These are phyloP conservation scores for Heloderma charlesbogerti DNA, from an alignment of 2,113 vertebrate genomes.

Conservation along the genomic window DNA sequence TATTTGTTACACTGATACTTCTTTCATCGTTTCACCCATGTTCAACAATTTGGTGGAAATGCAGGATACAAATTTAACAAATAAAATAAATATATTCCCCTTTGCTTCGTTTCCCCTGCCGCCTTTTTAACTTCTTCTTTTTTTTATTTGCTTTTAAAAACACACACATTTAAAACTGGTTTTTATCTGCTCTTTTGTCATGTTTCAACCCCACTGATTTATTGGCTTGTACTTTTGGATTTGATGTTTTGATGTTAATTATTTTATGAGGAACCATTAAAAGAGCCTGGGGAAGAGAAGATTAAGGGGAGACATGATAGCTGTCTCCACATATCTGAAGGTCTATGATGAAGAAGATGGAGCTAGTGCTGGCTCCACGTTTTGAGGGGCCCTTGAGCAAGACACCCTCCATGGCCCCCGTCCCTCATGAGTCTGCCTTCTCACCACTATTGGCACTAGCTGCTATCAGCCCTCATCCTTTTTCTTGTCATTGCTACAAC, in stretches of 20 bases:
- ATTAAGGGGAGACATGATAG: no score
- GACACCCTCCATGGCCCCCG: no score
- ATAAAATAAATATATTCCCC: background rate
- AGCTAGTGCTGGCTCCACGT: no score
- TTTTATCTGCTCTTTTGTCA: background rate
- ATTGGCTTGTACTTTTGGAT: background rate
- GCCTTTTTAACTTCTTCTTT: background rate
- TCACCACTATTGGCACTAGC: no score
- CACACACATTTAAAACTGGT: background rate
- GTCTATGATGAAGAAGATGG: no score
- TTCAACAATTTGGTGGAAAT: background rate
- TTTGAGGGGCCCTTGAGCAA: no score
- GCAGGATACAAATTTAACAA: background rate
- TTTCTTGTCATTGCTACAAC: no score
- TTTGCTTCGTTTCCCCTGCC: background rate
- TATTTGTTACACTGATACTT: background rate
- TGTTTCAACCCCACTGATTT: background rate
- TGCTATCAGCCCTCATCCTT: no score
- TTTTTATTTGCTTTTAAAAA: no score
- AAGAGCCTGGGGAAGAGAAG: no score
- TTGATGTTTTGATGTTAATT: background rate
- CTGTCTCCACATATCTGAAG: no score
- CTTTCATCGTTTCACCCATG: background rate
- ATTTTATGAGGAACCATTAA: background rate
- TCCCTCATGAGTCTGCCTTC: no score